Evolutionary conservation across 2,888 invertebrate species (phyloP), one percentile per base, ranked within the genome.

Genomic region (Amphipyra berbera): DNA sequence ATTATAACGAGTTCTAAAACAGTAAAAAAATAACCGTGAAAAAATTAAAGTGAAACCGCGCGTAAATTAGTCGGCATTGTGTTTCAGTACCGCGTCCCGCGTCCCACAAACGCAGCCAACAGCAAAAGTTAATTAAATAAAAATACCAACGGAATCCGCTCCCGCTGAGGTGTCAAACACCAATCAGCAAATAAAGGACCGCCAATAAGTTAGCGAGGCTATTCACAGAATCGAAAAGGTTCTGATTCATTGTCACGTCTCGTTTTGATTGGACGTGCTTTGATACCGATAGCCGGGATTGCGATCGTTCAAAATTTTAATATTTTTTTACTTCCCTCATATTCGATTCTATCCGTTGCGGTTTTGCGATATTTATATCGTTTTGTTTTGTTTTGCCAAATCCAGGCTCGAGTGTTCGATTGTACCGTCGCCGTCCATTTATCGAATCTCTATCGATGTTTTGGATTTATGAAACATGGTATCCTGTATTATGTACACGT

Each of bases 201-300:
- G 89, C 88, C 92, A 92, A 92, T 94, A 94, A 94, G 92, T 93
- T 93, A 92, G 90, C 90, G 82, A 82, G 87, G 86, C 89, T 90
- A 93, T 92, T 92, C 91, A 90, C 85, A 86, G 87, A 88, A 91
- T 90, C 91, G 90, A 88, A 92, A 93, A 91, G 91, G 91, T 90
- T 90, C 89, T 89, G 90, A 92, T 92, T 93, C 93, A 92, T 90
- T 93, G 93, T 94, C 94, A 94, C 94, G 94, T 92, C 92, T 87
- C 92, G 90, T 88, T 93, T 92, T 92, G 92, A 94, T 93, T 94
- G 94, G 91, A 94, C 94, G 95, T 95, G 95, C 94, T 93, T 91
- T 93, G 94, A 91, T 91, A 93, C 84, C 89, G 94, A 93, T 94
- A 93, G 90, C 89, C 79, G 83, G 94, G 94, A 94, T 94, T 93